phyloP scores from a whole-genome alignment of 2,797 vertebrate genomes.

The Sebastiscus albofasciatus region DNA sequence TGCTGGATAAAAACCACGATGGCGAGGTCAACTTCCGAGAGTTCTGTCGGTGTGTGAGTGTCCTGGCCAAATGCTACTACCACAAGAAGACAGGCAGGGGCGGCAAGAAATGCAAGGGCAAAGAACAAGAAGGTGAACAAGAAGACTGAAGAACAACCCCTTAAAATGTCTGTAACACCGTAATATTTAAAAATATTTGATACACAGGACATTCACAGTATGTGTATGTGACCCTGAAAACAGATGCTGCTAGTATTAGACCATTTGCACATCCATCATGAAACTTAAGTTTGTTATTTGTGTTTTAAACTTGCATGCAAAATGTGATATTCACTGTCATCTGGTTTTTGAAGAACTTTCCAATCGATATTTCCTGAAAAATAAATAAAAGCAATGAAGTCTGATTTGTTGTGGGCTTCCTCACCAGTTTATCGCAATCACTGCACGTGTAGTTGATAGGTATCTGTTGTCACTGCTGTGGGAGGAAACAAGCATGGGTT shows the following conservation, averaged over 20 bases:
- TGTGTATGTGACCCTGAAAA: background rate
- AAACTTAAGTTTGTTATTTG: background rate
- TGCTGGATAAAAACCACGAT: constrained; percentile 80
- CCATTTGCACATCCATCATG: background rate
- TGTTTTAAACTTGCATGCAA: constrained; percentile 2
- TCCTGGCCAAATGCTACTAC: constrained; percentile 69
- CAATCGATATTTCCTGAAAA: background rate
- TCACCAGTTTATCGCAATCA: background rate
- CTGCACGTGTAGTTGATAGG: background rate
- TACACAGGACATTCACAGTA: background rate
- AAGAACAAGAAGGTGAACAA: constrained; percentile 6
- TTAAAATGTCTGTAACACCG: background rate
- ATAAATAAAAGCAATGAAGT: constrained; percentile 27
- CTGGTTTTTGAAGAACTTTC: background rate
- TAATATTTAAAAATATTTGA: background rate
- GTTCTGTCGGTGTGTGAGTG: constrained; percentile 71
- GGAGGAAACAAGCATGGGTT: constrained; percentile 20
- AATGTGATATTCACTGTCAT: background rate
- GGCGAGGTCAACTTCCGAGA: constrained; percentile 79
- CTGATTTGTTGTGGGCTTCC: background rate
- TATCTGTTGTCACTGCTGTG: constrained; percentile 22
- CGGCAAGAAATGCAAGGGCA: constrained; percentile 30
- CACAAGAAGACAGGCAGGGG: constrained; percentile 60
- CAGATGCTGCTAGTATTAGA: background rate
- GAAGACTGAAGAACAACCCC: constrained; percentile 24